Conservation (phyloP, 2,113 vertebrate species). For the Percina caprodes region DNA sequence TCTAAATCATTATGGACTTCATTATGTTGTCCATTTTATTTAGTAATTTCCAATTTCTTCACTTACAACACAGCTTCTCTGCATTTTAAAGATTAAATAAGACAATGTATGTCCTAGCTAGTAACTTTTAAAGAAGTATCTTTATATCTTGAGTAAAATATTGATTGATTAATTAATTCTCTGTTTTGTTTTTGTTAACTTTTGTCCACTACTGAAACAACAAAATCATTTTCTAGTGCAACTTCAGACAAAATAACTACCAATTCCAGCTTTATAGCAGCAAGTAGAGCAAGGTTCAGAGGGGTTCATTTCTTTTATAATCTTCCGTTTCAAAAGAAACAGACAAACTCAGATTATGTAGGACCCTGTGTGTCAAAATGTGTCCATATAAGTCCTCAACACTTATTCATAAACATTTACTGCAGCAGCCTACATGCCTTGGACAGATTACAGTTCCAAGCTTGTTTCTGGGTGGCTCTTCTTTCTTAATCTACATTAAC, state of each 20-base stretch:
- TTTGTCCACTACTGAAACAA: neutral
- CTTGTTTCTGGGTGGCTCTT: conserved; percentile 3
- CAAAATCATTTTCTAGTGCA: neutral
- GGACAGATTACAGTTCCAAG: neutral
- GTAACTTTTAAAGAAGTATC: neutral
- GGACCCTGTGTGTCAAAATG: neutral
- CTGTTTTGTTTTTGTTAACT: neutral
- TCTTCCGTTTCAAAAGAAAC: conserved; percentile 1
- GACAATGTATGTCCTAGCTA: neutral
- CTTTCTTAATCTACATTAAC: neutral
- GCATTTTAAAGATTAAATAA: neutral
- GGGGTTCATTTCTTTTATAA: neutral
- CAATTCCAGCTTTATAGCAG: neutral
- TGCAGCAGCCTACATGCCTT: neutral
- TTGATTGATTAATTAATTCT: neutral
- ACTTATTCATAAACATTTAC: neutral
- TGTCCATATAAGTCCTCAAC: neutral
- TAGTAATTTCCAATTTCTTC: neutral
- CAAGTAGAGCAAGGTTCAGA: neutral
- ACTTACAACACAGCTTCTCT: neutral
- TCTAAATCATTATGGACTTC: neutral
- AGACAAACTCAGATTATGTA: neutral
- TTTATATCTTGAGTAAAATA: neutral
- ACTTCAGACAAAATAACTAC: neutral
- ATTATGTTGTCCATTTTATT: neutral